Conservation (phyloP, 2,797 vertebrate genomes). For the Fringilla coelebs region DNA sequence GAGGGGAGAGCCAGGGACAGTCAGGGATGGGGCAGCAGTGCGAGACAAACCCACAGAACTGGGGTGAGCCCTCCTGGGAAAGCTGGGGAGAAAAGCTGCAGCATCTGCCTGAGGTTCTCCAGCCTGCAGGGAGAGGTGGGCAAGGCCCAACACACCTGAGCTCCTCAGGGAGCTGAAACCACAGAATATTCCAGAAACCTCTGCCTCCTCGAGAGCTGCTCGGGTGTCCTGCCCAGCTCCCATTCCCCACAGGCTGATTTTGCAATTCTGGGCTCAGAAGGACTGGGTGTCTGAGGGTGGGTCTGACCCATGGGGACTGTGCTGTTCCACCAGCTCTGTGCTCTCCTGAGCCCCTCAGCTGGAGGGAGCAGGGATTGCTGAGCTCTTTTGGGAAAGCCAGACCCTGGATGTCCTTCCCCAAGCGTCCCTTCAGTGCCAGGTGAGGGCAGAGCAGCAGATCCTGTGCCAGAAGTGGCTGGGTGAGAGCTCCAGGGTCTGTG, state of each 20-base stretch:
- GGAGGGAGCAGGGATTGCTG: background rate
- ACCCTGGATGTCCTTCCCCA: background rate
- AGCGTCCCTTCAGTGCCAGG: background rate
- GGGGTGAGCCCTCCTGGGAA: background rate
- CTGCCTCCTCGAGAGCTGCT: fast-evolving
- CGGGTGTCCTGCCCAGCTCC: background rate
- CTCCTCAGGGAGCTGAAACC: background rate
- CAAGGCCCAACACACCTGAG: background rate
- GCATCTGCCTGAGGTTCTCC: fast-evolving
- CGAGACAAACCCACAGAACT: background rate
- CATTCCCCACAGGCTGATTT: fast-evolving
- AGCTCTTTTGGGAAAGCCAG: background rate
- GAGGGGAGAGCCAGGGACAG: background rate
- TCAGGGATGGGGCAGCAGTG: background rate
- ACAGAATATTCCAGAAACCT: background rate
- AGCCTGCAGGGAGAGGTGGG: background rate
- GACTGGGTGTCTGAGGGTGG: background rate
- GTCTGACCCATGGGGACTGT: background rate
- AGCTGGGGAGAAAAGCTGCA: background rate
- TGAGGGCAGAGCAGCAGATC: background rate
- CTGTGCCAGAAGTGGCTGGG: background rate
- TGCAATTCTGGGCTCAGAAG: background rate
- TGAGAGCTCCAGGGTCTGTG: background rate
- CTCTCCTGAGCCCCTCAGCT: background rate
- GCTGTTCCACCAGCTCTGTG: background rate